Conservation (phyloP, 2,888 invertebrate species). For the Nematopogon swammerdamellus region DNA sequence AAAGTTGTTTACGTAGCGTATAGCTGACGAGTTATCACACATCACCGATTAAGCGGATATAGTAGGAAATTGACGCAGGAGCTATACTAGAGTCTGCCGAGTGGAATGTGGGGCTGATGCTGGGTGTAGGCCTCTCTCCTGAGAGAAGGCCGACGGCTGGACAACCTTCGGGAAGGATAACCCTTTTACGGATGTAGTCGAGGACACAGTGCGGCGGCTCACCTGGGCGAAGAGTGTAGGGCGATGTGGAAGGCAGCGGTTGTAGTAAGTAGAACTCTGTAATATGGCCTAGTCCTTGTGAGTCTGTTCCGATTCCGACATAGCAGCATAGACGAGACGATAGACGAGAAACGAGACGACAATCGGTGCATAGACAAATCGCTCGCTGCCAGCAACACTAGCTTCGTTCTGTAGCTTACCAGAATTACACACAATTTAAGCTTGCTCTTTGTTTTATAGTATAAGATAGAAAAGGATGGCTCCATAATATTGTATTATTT, state of each 20-base stretch:
- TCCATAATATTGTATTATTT: too few species aligned
- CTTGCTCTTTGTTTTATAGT: too few species aligned
- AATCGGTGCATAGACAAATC: background rate
- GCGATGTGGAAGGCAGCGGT: background rate
- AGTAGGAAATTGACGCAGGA: background rate
- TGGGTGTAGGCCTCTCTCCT: background rate
- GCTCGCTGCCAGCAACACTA: background rate
- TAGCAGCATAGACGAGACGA: background rate
- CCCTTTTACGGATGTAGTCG: background rate
- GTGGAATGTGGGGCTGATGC: background rate
- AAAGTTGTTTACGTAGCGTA: background rate
- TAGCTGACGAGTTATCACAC: background rate
- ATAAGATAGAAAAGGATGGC: too few species aligned
- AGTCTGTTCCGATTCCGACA: background rate
- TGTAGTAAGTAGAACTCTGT: background rate
- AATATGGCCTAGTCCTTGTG: background rate
- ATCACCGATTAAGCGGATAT: background rate
- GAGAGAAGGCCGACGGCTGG: background rate
- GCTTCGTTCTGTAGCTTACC: too few species aligned
- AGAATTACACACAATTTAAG: too few species aligned
- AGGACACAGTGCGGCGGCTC: background rate
- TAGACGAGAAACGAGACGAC: too few species aligned
- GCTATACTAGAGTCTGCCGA: background rate
- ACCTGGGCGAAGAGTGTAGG: background rate
- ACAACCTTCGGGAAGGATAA: background rate